Evolutionary conservation across 2,113 vertebrate species (phyloP).

Genomic region (Morone chrysops): DNA sequence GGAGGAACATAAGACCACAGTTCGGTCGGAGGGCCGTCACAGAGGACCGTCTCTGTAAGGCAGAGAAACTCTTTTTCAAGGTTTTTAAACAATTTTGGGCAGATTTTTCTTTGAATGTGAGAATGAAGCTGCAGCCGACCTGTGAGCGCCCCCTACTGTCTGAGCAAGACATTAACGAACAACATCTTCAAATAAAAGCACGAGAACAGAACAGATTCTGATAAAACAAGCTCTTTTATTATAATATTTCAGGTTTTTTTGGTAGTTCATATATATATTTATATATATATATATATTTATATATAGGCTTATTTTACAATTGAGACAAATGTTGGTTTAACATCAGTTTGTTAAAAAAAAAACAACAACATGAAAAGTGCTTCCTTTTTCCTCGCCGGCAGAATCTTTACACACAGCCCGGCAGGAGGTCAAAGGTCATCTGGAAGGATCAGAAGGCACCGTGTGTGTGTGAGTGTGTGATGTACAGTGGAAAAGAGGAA

Average conservation of each 20-base stretch:
- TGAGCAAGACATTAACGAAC: no score
- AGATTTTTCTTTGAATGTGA: no score
- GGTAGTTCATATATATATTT: conserved; percentile 51
- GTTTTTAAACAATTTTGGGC: no score
- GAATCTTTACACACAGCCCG: conserved; percentile 45
- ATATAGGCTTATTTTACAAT: conserved; percentile 76
- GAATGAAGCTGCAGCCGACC: no score
- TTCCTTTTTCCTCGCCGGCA: conserved; percentile 69
- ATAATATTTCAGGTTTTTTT: conserved; percentile 74
- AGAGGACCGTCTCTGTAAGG: no score
- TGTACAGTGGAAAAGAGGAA: conserved; percentile 53
- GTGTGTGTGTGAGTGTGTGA: conserved; percentile 44
- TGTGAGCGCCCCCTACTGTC: no score
- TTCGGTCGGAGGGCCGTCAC: no score
- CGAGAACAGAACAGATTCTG: conserved; percentile 17
- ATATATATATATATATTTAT: conserved; percentile 62
- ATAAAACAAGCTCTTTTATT: conserved; percentile 82
- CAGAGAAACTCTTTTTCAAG: no score
- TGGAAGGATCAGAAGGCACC: conserved; percentile 72
- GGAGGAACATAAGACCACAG: no score
- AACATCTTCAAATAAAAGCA: no score
- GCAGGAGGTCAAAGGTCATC: conserved; percentile 68
- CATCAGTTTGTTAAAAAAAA: conserved; percentile 67
- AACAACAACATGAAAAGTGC: conserved; percentile 63
- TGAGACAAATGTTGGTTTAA: conserved; percentile 68